Conservation (phyloP, 2,888 invertebrate species). For the Acholoe squamosa region DNA sequence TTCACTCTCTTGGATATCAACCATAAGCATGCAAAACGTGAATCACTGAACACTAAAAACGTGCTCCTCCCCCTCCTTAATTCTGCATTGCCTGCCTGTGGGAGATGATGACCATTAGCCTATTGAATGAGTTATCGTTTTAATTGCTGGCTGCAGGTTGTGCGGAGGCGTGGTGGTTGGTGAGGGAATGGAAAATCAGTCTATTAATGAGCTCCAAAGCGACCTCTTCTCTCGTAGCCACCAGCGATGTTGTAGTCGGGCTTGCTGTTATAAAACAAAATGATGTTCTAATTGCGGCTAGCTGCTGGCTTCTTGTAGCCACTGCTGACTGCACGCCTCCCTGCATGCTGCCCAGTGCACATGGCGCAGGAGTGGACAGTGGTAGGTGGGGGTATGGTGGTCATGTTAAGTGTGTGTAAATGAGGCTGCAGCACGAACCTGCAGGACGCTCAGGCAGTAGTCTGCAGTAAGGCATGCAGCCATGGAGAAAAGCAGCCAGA, state of each 20-base stretch:
- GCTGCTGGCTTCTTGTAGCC: neutral
- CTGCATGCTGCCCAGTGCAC: neutral
- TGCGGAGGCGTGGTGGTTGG: neutral
- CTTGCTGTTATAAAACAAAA: neutral
- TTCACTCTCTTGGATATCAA: neutral
- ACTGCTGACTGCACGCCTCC: neutral
- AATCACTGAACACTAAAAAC: neutral
- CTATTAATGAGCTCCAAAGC: slow-evolving; percentile 42
- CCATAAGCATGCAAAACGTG: no score
- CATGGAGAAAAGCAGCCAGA: slow-evolving; percentile 13
- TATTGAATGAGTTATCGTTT: slow-evolving; percentile 56
- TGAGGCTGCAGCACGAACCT: slow-evolving; percentile 2
- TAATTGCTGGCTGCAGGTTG: slow-evolving; percentile 30
- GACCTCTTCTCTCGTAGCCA: neutral
- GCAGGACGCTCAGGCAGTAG: neutral
- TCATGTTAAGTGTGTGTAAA: neutral
- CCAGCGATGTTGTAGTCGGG: neutral
- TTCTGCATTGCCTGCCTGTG: neutral
- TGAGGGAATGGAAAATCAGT: neutral
- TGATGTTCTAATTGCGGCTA: neutral
- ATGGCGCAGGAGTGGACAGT: neutral
- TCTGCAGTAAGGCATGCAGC: neutral
- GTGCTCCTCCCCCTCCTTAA: neutral
- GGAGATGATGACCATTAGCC: slow-evolving; percentile 47
- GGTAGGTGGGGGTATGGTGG: neutral